Percentiles rank a stretch among this genome's conserved stretches.
phyloP scores from a whole-genome alignment of 1,140 invertebrate species.

The Leguminivora glycinivorella region DNA sequence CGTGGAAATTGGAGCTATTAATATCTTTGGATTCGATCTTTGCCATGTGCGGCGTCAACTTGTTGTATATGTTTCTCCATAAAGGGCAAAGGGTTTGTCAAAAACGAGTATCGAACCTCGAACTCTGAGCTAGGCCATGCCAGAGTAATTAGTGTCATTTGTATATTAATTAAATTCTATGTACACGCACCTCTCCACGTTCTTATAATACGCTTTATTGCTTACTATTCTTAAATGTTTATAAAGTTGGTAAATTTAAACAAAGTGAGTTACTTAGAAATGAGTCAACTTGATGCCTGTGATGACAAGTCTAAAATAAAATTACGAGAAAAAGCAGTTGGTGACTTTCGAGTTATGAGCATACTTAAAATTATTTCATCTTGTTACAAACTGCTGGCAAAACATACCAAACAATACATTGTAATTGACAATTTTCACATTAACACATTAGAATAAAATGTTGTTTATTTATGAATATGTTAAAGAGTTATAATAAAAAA shows the following conservation, averaged over 20 bases:
- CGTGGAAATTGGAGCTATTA: constrained; percentile 68
- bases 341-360: not conserved
- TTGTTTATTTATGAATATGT: too few relatives aligned
- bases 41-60: constrained; percentile 46
- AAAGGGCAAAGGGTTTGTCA: not conserved
- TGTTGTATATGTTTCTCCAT: constrained; percentile 32
- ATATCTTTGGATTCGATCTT: constrained; percentile 59
- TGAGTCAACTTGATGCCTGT: constrained; percentile 16
- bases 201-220: not conserved
- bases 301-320: constrained; percentile 8
- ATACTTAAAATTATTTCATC: not conserved
- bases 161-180: constrained; percentile 26
- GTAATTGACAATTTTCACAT: too few relatives aligned
- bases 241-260: not conserved
- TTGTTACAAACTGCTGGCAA: not conserved
- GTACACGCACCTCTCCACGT: not conserved
- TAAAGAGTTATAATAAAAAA: too few relatives aligned
- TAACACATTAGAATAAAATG: too few relatives aligned
- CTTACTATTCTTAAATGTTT: not conserved
- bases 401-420: too few relatives aligned
- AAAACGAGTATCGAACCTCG: constrained; percentile 10
- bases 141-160: constrained; percentile 23
- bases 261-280: not conserved
- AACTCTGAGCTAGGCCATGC: constrained; percentile 19
- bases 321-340: not conserved